Evolutionary conservation across 1,140 invertebrate genomes (phyloP).

Genomic region (Drosophila azteca): DNA sequence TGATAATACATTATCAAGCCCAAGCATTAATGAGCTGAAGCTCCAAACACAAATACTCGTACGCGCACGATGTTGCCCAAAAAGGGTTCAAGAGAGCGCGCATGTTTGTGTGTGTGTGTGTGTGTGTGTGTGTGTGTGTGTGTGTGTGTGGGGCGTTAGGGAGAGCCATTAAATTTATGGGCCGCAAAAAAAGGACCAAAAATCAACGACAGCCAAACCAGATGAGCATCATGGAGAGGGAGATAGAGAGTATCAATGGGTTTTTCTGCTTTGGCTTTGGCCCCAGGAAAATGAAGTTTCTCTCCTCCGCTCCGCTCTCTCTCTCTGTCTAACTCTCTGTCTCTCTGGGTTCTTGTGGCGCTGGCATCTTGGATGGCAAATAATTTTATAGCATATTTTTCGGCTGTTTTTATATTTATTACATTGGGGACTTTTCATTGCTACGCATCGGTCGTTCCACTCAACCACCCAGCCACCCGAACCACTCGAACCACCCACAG

Average conservation of each 20-base stretch:
- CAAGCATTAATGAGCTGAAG: conserved; percentile 67
- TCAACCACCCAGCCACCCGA: conserved; percentile 11
- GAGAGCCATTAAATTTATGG: conserved; percentile 74
- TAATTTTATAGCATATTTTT: conserved; percentile 83
- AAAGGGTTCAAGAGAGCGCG: conserved; percentile 27
- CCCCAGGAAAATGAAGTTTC: conserved; percentile 28
- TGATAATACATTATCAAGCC: conserved; percentile 68
- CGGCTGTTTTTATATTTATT: conserved; percentile 83
- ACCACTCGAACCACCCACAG: conserved; percentile 4
- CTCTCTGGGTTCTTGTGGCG: conserved; percentile 9
- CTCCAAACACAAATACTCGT: conserved; percentile 31
- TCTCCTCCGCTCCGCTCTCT: no score
- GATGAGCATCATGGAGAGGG: conserved; percentile 33
- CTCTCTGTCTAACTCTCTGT: no score
- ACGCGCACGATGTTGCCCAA: conserved; percentile 20
- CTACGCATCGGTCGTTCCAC: conserved; percentile 79
- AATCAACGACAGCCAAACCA: conserved; percentile 66
- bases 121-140: conserved; percentile 17
- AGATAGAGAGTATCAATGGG: conserved; percentile 39
- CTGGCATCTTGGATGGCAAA: conserved; percentile 52
- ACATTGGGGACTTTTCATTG: conserved; percentile 81
- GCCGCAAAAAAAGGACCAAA: conserved; percentile 72
- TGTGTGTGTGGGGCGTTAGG: conserved; percentile 13
- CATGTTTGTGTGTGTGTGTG: conserved; percentile 28
- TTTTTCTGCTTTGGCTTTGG: not conserved